phyloP scores from a whole-genome alignment of 1,140 invertebrate species.

The Monochamus saltuarius region DNA sequence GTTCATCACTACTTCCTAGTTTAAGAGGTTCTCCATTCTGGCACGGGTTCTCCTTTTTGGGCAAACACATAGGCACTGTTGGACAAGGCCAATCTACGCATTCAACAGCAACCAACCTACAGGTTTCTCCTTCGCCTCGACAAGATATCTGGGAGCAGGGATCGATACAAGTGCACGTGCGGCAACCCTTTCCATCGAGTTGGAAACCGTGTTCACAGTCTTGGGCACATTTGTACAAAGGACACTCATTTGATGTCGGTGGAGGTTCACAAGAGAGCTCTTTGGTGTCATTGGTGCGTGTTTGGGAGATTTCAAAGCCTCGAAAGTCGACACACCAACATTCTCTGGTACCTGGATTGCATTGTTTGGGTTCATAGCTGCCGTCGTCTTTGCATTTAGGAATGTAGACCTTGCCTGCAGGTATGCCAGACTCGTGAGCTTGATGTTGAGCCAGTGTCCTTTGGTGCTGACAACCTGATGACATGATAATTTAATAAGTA shows the following conservation, averaged over 20 bases:
- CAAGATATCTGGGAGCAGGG: slow-evolving; percentile 75
- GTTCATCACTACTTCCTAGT: slow-evolving; percentile 57
- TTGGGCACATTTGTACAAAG: slow-evolving; percentile 60
- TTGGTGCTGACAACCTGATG: slow-evolving; percentile 70
- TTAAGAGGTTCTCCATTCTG: slow-evolving; percentile 65
- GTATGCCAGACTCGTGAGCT: slow-evolving; percentile 72
- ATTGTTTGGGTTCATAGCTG: slow-evolving; percentile 76
- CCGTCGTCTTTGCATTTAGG: slow-evolving; percentile 78
- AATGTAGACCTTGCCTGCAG: slow-evolving; percentile 71
- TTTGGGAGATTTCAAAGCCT: slow-evolving; percentile 75
- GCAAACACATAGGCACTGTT: slow-evolving; percentile 75
- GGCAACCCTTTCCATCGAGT: slow-evolving; percentile 70
- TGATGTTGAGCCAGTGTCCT: slow-evolving; percentile 69
- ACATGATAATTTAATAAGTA: slow-evolving; percentile 1
- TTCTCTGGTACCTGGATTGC: slow-evolving; percentile 68
- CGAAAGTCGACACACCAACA: slow-evolving; percentile 90
- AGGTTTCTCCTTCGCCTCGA: slow-evolving; percentile 63
- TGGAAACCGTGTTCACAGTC: slow-evolving; percentile 70
- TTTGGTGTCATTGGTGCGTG: slow-evolving; percentile 49
- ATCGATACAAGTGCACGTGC: slow-evolving; percentile 73
- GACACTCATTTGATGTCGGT: slow-evolving; percentile 56
- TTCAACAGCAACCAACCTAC: slow-evolving; percentile 57
- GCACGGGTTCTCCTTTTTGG: slow-evolving; percentile 73
- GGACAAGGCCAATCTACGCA: slow-evolving; percentile 64
- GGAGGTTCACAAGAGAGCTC: slow-evolving; percentile 47